Base-by-base conservation (phyloP, 2,113 vertebrate genomes). In the Nyctibius bracteatus region DNA sequence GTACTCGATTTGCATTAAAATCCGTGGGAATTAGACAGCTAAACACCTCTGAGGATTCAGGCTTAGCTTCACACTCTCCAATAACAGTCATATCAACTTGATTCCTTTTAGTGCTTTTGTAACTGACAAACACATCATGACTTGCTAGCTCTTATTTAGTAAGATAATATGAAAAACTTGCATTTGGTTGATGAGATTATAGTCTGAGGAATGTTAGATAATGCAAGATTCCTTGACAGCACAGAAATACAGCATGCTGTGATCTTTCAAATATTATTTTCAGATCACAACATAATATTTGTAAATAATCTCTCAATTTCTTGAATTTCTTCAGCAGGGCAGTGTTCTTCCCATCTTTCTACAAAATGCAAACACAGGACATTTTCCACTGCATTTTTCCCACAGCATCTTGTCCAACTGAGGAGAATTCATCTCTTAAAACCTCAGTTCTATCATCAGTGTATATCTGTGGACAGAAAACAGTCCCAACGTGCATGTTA, bases 401-500 rank as follows among this genome's bases (percentile, higher is more conserved):
- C 59, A 47, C 24, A 67, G 39, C 54, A 77, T 9, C 72, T 70
- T 39, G n/a, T 39, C 73, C 58, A 80, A 12, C 20, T 44, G 59
- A 61, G 77, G 59, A 81, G 62, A 52, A 61, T 3, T 8, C 44
- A n/a, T 6, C 43, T 59, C 22, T 55, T 59, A 52, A 58, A 74
- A 75, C 16, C 51, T n/a, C 57, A 44, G 8, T n/a, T 67, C 23
- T 46, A 8, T 6, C 43, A 35, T 8, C 37, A 80, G 21, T 66
- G 43, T 8, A 1, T 7, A 46, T 27, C 19, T 3, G 2, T 8
- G 18, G 75, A 41, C 41, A 57, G 46, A 68, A 75, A 71, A 20
- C 41, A 49, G 24, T 19, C 80, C 80, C 43, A 81, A 10, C 1
- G 1, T 1, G 1, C 30, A 5, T 2, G 6, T 24, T 46, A 11